Base-by-base conservation (phyloP, 2,888 invertebrate genomes). In the Mythimna loreyi region DNA sequence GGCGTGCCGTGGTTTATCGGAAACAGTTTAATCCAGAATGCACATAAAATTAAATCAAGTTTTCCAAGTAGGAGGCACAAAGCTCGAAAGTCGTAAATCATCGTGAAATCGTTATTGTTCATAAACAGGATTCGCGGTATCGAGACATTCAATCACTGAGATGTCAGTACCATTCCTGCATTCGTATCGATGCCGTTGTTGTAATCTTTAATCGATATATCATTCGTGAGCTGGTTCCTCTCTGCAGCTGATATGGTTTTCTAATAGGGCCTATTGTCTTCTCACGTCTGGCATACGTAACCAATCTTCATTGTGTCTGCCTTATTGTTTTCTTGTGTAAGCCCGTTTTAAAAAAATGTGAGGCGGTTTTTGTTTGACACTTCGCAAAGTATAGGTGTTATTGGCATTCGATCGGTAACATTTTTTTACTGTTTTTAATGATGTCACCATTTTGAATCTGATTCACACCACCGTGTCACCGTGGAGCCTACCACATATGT, bases 221-320 rank as follows among this genome's bases (percentile, higher is more conserved):
- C 90, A 90, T 87, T 84, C 85, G 80, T 79, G 63, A 71, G 67
- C 74, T 67, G 67, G 69, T 69, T 74, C 65, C 55, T 57, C 55
- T 57, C 59, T 65, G 72, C 76, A 68, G 82, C 82, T 87, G 81
- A 87, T 87, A 90, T 90, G 90, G 89, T 92, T 91, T 91, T 90
- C 86, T 89, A 90, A 88, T 90, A 69, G 55, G 45, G 43, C 72
- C 85, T 74, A 86, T 87, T 85, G 83, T 87, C 78, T 83, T 85
- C 78, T 77, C 73, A 75, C 84, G 83, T 67, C 62, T 55, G 86
- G 86, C 84, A 76, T 80, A 80, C 80, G 81, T 83, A 85, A 85
- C 83, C 80, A 81, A 75, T 74, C 76, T 71, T 75, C 82, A 87
- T 87, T 88, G 87, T 90, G 78, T 80, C 70, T 65, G 53, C 58